Percentiles rank a stretch among this genome's conserved stretches.
These are phyloP conservation scores for Liodrosophila aerea DNA, from an alignment of 2,888 invertebrate genomes.

Conservation along the genomic window DNA sequence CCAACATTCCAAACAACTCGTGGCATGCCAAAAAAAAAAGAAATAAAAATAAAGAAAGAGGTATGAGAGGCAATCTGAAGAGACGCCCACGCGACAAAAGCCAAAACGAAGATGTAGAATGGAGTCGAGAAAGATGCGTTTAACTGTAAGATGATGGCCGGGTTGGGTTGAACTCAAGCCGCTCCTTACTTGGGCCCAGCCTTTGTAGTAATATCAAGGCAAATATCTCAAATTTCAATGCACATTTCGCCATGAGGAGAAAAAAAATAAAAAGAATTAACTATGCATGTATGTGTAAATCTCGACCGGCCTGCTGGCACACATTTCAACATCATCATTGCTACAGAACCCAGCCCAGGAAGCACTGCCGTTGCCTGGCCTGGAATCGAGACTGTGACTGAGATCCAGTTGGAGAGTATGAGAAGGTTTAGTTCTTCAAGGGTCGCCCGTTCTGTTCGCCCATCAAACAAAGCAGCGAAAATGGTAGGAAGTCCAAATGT, in stretches of 20 bases:
- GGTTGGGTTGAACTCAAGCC: conserved; percentile 23
- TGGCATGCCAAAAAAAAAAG: conserved; percentile 38
- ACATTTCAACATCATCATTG: conserved; percentile 46
- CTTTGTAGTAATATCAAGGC: conserved; percentile 68
- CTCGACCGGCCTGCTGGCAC: conserved; percentile 65
- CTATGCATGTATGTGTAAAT: conserved; percentile 20
- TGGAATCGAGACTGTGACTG: conserved; percentile 15
- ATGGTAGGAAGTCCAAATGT: conserved; percentile 75
- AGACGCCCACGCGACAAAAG: conserved; percentile 64
- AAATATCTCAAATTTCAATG: conserved; percentile 75
- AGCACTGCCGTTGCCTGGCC: conserved; percentile 16
- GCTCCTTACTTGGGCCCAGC: conserved; percentile 50
- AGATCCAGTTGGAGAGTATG: conserved; percentile 7
- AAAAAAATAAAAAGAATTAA: neutral
- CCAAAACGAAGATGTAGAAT: conserved; percentile 16
- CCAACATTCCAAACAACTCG: conserved; percentile 46
- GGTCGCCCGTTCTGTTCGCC: conserved; percentile 54
- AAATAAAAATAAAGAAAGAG: too few species aligned
- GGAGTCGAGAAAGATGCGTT: conserved; percentile 42
- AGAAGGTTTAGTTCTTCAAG: conserved; percentile 35
- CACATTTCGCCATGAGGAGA: conserved; percentile 43
- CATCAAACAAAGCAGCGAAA: conserved; percentile 65
- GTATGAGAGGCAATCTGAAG: conserved; percentile 55
- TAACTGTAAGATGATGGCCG: conserved; percentile 52
- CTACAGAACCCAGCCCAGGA: conserved; percentile 37